These are phyloP conservation scores for Aplodontia rufa DNA, from an alignment of 2,113 vertebrate genomes.

Conservation along the genomic window DNA sequence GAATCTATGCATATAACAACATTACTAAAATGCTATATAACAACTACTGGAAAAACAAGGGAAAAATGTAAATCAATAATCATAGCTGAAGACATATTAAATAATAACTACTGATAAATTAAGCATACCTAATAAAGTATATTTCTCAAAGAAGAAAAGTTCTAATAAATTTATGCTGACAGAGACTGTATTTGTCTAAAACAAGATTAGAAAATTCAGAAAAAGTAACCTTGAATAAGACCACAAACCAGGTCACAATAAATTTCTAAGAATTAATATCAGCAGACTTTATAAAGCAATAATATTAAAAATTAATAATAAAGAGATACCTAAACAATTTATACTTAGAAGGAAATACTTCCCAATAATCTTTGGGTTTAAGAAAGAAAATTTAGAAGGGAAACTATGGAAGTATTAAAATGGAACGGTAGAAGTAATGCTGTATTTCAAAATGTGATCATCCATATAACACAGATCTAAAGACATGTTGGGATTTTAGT, in stretches of 20 bases:
- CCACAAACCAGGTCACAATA: neutral
- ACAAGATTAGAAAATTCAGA: slow-evolving; percentile 8
- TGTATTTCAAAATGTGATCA: neutral
- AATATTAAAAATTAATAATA: neutral
- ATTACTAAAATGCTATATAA: neutral
- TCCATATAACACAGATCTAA: neutral
- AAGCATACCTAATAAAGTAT: neutral
- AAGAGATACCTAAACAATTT: neutral
- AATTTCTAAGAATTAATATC: neutral
- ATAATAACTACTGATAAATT: neutral
- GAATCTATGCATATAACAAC: neutral
- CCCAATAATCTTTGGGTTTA: neutral
- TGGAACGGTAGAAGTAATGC: neutral
- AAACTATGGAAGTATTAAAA: neutral
- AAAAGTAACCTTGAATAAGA: neutral
- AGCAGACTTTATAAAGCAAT: neutral
- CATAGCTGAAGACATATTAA: neutral
- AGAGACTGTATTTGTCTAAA: neutral
- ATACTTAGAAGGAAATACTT: neutral
- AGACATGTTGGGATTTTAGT: neutral
- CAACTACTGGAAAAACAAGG: neutral
- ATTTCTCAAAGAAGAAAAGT: neutral
- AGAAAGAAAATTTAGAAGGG: neutral
- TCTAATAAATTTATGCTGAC: neutral
- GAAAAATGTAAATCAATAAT: neutral